Evolutionary conservation across 92 coral and sea anemone species (phyloP).

Genomic region (Pocillopora meandrina): DNA sequence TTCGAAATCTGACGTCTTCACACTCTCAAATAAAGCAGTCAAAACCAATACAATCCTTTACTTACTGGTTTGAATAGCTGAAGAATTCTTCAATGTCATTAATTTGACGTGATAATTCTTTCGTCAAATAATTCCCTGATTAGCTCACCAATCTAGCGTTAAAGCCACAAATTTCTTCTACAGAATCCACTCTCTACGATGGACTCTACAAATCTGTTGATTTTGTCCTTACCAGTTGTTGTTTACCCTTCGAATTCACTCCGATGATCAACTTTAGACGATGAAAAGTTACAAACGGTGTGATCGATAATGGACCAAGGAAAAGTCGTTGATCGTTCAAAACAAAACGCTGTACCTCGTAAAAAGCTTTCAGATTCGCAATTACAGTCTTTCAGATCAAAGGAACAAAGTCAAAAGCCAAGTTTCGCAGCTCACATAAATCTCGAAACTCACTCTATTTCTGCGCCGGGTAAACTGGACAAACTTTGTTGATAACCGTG

Average conservation of each 20-base stretch:
- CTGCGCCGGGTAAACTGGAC: constrained; percentile 32
- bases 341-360: background rate
- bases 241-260: background rate
- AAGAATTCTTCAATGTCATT: background rate
- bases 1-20: background rate
- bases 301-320: background rate
- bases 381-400: background rate
- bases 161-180: background rate
- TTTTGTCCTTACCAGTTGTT: background rate
- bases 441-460: background rate
- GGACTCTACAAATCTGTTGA: background rate
- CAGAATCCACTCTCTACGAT: background rate
- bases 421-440: background rate
- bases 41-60: background rate
- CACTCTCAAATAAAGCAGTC: background rate
- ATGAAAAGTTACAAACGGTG: background rate
- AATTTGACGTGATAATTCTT: constrained; percentile 49
- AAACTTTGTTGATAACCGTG: constrained; percentile 31
- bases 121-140: constrained; percentile 24
- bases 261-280: background rate
- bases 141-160: background rate
- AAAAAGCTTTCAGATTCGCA: too few species aligned
- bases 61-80: background rate
- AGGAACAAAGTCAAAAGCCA: background rate
- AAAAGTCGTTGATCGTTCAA: constrained; percentile 1